Evolutionary conservation across 2,113 vertebrate species (phyloP).

Genomic region (Oceanites oceanicus): DNA sequence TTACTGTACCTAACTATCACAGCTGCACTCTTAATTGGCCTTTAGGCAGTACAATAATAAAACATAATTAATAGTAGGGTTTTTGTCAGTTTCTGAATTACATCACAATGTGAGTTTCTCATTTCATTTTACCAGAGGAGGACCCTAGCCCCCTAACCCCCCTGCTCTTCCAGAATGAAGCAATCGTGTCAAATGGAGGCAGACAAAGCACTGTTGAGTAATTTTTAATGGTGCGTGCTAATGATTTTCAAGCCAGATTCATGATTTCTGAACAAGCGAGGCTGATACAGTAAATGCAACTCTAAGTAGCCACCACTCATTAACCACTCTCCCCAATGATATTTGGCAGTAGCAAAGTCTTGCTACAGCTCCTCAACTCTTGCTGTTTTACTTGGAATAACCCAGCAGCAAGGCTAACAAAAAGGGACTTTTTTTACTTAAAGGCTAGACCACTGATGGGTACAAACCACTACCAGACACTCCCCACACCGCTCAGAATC

Average conservation of each 20-base stretch:
- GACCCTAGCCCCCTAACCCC: not conserved
- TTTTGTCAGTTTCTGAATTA: not conserved
- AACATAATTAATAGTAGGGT: not conserved
- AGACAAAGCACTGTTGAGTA: not conserved
- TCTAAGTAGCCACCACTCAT: not conserved
- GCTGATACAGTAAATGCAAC: not conserved
- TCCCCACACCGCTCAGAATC: not conserved
- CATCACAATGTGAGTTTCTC: not conserved
- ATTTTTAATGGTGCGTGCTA: not conserved
- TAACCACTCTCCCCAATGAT: not conserved
- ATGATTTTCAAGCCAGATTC: not conserved
- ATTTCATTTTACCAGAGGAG: not conserved
- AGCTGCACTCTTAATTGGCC: not conserved
- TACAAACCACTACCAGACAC: not conserved
- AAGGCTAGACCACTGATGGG: not conserved
- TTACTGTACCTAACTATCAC: not conserved
- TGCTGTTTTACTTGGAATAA: not conserved
- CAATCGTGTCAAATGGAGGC: not conserved
- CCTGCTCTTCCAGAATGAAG: not conserved
- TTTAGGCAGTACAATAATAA: not conserved
- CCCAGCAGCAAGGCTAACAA: not conserved
- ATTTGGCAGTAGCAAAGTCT: not conserved
- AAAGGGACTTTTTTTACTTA: not conserved
- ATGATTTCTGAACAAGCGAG: not conserved
- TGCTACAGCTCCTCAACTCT: not conserved